Conservation (phyloP, 2,888 invertebrate species). For the Idaea dimidiata region DNA sequence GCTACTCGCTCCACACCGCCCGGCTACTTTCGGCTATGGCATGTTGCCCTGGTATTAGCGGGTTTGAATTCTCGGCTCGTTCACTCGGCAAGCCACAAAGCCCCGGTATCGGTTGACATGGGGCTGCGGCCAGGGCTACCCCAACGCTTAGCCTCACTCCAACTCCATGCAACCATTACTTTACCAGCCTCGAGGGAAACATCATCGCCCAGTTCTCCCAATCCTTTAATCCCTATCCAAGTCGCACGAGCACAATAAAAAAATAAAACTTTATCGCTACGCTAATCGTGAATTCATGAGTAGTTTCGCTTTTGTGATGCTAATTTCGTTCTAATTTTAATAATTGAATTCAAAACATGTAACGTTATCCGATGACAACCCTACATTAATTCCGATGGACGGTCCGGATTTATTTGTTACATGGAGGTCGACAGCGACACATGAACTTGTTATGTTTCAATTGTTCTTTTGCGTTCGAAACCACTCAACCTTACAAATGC, state of each 20-base stretch:
- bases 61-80: conserved; percentile 64
- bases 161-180: conserved; percentile 10
- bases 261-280: conserved; percentile 40
- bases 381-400: conserved; percentile 19
- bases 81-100: conserved; percentile 66
- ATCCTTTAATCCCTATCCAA: conserved; percentile 25
- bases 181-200: conserved; percentile 13
- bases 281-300: conserved; percentile 48
- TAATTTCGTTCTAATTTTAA: conserved; percentile 58
- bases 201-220: conserved; percentile 15
- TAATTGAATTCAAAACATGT: conserved; percentile 58
- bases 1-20: conserved; percentile 37
- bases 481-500: conserved; percentile 2
- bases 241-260: conserved; percentile 37
- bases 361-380: conserved; percentile 42
- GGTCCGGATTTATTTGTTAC: conserved; percentile 25
- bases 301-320: conserved; percentile 49
- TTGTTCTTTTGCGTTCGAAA: neutral
- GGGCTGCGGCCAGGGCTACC: conserved; percentile 44
- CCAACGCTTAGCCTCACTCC: conserved; percentile 25
- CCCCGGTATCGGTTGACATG: conserved; percentile 59
- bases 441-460: neutral
- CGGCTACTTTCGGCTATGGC: conserved; percentile 53
- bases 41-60: conserved; percentile 61
- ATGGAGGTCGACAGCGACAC: neutral